Evolutionary conservation across 2,797 vertebrate species (phyloP), one percentile per base, ranked within the genome.

Genomic region (Sciaenops ocellatus): DNA sequence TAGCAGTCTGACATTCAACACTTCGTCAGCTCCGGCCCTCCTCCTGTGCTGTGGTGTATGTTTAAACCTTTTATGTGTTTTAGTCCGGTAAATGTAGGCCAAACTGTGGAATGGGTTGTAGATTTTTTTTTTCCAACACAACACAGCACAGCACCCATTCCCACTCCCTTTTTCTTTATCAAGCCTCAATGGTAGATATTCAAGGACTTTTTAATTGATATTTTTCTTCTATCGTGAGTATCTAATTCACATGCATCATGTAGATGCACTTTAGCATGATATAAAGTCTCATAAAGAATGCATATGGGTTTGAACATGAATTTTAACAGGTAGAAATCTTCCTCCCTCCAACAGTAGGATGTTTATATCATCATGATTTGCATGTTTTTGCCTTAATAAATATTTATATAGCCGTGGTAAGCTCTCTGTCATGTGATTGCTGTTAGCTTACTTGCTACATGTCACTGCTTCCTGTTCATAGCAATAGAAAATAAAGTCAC

Each of bases 361-460:
- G 75, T 77, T 86, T 63, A 78, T 34, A 3, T 80, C 18, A 22
- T 54, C 20, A 6, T 30, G 46, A 66, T 88, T 84, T 79, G 52
- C 24, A 56, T 79, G 72, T 83, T 78, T 76, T 68, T 38, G 46
- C n/a, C 26, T 34, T 16, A 20, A 79, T 82, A 79, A 87, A 88
- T 82, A 77, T 90, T 79, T 70, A 76, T 52, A 24, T 42, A 1
- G 22, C n/a, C 20, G 70, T 48, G 24, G 42, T 51, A 11, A 70
- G 47, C 62, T 68, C 1, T 66, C 34, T 22, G 60, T 76, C 74
- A 77, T 70, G 57, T 79, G 77, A 85, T 64, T 0, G 1, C 55
- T 66, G n/a, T 50, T 20, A 60, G 41, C 60, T 71, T n/a, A 38
- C 54, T 13, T 20, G 46, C 28, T n/a, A 7, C 56, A 38, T 38